phyloP scores from a whole-genome alignment of 1,140 invertebrate species.

The Chironomus striatipennis region DNA sequence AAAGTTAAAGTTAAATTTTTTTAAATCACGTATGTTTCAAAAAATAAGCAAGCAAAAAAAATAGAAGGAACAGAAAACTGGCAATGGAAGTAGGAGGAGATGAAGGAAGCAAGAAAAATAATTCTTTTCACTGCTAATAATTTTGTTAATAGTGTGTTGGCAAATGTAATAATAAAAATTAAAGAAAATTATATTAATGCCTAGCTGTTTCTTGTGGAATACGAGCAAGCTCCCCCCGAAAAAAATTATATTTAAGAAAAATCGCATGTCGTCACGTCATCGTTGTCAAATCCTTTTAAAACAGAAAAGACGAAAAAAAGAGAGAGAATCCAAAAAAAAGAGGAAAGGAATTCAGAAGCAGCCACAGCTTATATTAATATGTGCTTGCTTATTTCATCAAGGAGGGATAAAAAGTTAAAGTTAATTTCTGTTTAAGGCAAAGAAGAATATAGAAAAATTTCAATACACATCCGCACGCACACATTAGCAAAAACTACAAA shows the following conservation, averaged over 20 bases:
- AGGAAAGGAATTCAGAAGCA: not conserved
- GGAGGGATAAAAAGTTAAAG: conserved; percentile 13
- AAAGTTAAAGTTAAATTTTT: not conserved
- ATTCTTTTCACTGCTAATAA: conserved; percentile 15
- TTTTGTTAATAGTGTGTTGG: conserved; percentile 21
- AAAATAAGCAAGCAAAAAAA: not conserved
- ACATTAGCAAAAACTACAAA: not conserved
- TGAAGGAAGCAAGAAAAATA: not conserved
- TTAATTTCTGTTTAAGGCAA: conserved; percentile 6
- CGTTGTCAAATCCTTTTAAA: conserved; percentile 22
- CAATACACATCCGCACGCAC: conserved; percentile 5
- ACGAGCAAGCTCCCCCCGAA: not conserved
- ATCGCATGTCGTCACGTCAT: conserved; percentile 22
- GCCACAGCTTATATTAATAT: conserved; percentile 22
- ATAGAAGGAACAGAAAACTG: not conserved
- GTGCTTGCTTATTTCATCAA: conserved; percentile 17
- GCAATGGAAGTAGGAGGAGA: not conserved
- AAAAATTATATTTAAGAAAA: not conserved
- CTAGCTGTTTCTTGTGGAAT: conserved; percentile 2
- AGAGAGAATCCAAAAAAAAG: not conserved
- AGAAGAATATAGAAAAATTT: not conserved
- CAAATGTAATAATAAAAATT: conserved; percentile 24
- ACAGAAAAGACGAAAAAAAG: not conserved
- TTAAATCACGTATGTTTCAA: conserved; percentile 21
- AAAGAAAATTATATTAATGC: conserved; percentile 23